Base-by-base conservation (phyloP, 2,888 invertebrate species). In the Trissolcus japonicus region DNA sequence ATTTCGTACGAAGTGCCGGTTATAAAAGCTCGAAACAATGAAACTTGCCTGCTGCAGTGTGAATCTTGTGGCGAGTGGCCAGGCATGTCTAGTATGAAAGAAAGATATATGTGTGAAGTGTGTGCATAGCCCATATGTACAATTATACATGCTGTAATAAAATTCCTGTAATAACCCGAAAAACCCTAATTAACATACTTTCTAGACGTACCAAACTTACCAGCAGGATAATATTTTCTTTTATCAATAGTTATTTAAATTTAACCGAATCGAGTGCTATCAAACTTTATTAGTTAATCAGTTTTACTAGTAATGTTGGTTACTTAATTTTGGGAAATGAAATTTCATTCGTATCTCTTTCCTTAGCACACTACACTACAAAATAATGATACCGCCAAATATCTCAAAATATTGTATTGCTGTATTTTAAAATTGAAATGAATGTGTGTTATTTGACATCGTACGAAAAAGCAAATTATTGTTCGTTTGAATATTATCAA, bases 21-120 rank as follows among this genome's bases (percentile, higher is more conserved):
- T 79, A 82, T 82, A 81, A 80, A 81, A 79, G 79, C 79, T 76
- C 71, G 77, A 79, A 81, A 81, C 80, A 82, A 81, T 80, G 80
- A 74, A 78, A 80, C 79, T 80, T 54, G 80, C 78, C 59, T 66
- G 65, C 68, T 78, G 76, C 81, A 82, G 82, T 82, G 82, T 81
- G 80, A 81, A 82, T 83, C 78, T 80, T 80, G 81, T 82, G 82
- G 83, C 82, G 79, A 79, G 60, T 66, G 69, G 82, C 83, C 82
- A 82, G 78, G 53, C 76, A 73, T 69, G 68, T 72, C 72, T 72
- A 62, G 55, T 60, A 73, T 69, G 62, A 77, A 73, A 61, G 69
- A 76, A 73, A 72, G 67, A 79, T 71, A 71, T 69, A 60, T 69
- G 69, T 55, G 65, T 48, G 59, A 60, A 46, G 25, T 25, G 76